Evolutionary conservation across 2,797 vertebrate genomes (phyloP), one percentile per base, ranked within the genome.

Genomic region (Borostomias antarcticus): DNA sequence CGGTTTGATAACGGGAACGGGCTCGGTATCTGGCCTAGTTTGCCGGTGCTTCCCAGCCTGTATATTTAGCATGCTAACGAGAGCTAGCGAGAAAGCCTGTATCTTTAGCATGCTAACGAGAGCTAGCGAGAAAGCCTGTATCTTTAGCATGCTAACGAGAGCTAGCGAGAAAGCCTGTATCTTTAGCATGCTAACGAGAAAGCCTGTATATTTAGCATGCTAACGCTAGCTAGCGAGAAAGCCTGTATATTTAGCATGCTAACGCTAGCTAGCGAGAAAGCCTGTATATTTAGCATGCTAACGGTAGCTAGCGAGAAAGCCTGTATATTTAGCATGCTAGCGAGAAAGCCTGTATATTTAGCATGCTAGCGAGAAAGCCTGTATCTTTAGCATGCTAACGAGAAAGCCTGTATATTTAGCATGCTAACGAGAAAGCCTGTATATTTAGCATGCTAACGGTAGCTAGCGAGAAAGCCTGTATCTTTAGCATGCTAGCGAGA

Each of bases 21-120:
- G 19, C 23, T 25, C 4, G 62, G 19, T 57, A 48, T 62, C 58
- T 54, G 88, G 89, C 88, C 88, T 90, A 77, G 72, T 65, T 74
- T 79, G 68, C 84, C 86, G 85, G 88, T 76, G 80, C 80, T 82
- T 58, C 56, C 53, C 79, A 81, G 69, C 70, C 74, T 73, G 70
- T 68, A 75, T 68, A 77, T 71, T 70, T 73, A 28, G 68, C 76
- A n/a, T 71, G 63, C 61, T 76, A 64, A 32, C 77, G 58, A 73
- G 35, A 73, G 68, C 75, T 74, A 83, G 58, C 58, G 48, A 60
- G 57, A 58, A 48, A 56, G 69, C 70, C 74, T 73, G 70, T 68
- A 75, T 68, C 76, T 71, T 70, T 73, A 28, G 68, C 76, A n/a
- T 71, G 63, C 61, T 76, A 64, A 32, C 77, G 58, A 73, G 35